Conservation (phyloP, 2,797 vertebrate species). For the Lindbergichthys nudifrons region DNA sequence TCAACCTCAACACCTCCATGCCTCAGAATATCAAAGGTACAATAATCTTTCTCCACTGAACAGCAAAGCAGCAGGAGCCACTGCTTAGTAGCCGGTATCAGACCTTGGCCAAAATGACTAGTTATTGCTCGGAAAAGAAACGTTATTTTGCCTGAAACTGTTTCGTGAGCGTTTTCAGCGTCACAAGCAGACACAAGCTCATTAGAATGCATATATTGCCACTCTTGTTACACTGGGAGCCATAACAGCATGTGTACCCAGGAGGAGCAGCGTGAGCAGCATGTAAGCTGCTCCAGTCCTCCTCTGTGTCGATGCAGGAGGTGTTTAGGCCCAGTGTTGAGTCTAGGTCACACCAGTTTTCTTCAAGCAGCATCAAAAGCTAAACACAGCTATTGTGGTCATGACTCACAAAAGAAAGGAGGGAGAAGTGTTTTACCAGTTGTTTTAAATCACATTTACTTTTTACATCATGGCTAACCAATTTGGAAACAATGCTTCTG, state of each 20-base stretch:
- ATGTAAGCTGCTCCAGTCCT: conserved; percentile 1
- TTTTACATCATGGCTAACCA: background rate
- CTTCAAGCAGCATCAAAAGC: background rate
- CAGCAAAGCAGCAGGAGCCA: conserved; percentile 32
- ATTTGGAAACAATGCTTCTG: background rate
- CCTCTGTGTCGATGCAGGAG: background rate
- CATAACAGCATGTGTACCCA: background rate
- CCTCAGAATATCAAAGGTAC: conserved; percentile 18
- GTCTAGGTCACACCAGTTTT: background rate
- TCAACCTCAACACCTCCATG: conserved; percentile 7
- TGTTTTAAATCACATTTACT: background rate
- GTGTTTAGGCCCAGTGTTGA: background rate
- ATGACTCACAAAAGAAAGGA: background rate
- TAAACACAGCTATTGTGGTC: background rate
- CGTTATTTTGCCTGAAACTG: background rate
- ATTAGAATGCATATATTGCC: conserved; percentile 12
- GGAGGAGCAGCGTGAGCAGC: background rate
- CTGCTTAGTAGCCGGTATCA: conserved; percentile 35
- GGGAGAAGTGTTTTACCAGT: background rate
- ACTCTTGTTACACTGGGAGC: background rate
- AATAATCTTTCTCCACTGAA: conserved; percentile 25
- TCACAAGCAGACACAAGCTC: background rate
- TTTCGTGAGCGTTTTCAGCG: background rate
- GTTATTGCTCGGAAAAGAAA: conserved; percentile 21
- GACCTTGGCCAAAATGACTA: conserved; percentile 48